Evolutionary conservation across 2,888 invertebrate genomes (phyloP), one percentile per base, ranked within the genome.

Genomic region (Onthophagus sagittarius): DNA sequence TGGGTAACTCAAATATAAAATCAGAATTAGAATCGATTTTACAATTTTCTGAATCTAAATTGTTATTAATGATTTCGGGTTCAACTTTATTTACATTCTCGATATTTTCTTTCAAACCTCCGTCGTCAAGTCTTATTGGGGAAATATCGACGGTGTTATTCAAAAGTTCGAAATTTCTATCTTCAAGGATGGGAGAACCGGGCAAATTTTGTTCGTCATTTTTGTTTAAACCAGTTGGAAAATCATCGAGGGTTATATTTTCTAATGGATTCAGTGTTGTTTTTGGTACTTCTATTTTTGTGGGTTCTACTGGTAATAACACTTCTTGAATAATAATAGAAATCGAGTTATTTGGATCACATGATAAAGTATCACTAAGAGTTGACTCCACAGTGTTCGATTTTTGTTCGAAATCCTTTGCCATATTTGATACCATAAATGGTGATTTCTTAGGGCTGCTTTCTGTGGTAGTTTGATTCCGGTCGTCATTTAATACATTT

Each of bases 61-160:
- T 23, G 23, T 23, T 23, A 23, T 3, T 23, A 23, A 23, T 23
- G 53, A 71, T 33, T 23, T 76, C 53, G 71, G 73, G 70, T 63
- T 75, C 74, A 32, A 73, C 64, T 39, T 71, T 62, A 6, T 67
- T 67, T 73, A 15, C 14, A 4, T 73, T 67, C 70, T 39, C 39
- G 63, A n/a, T 72, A 32, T 70, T 39, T 76, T 23, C 23, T 23
- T 23, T 23, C 23, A 23, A 23, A 23, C 23, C 23, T 23, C 3
- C 23, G 23, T 23, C 23, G 23, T 23, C 23, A 23, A 23, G 23
- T 53, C 39, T 87, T 74, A 90, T 90, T 0, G 90, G 90, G 0
- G 90, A 90, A 82, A 91, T 89, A 81, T 90, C 88, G 14, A 87
- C 77, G 6, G 90, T 90, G 75, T 87, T 86, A 78, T 88, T 87